Percentiles rank a stretch among this genome's conserved stretches.
Evolutionary conservation across 2,888 invertebrate genomes (phyloP).

Genomic region (Conus canariensis): DNA sequence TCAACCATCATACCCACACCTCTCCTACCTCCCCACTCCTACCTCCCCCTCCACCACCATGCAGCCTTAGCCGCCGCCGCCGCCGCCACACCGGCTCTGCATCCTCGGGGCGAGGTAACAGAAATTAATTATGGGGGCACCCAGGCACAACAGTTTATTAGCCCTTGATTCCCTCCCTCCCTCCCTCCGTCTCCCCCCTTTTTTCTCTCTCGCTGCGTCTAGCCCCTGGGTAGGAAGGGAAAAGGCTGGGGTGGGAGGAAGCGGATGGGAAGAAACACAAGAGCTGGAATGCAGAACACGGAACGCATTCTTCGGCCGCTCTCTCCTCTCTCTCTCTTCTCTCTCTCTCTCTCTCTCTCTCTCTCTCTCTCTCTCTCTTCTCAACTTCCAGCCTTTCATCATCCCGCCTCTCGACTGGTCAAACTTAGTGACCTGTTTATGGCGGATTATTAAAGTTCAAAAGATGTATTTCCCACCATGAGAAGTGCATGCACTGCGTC

Average conservation of each 20-base stretch:
- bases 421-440: too few species aligned
- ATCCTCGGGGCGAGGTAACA: slow-evolving; percentile 28
- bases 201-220: background rate
- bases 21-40: background rate
- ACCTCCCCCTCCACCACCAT: background rate
- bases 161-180: slow-evolving; percentile 34
- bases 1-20: background rate
- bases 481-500: too few species aligned
- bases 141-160: slow-evolving; percentile 44
- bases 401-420: background rate
- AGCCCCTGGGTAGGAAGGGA: background rate
- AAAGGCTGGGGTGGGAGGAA: background rate
- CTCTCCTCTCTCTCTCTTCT: background rate
- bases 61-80: background rate
- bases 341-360: too few species aligned
- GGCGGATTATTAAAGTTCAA: too few species aligned
- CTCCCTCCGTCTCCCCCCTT: background rate
- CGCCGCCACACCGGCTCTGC: background rate
- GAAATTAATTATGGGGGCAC: slow-evolving; percentile 44
- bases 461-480: too few species aligned
- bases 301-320: too few species aligned
- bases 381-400: background rate
- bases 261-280: too few species aligned
- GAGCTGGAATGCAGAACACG: too few species aligned
- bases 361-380: background rate